phyloP scores from a whole-genome alignment of 2,888 invertebrate genomes.

The Lordiphosa fenestrarum region DNA sequence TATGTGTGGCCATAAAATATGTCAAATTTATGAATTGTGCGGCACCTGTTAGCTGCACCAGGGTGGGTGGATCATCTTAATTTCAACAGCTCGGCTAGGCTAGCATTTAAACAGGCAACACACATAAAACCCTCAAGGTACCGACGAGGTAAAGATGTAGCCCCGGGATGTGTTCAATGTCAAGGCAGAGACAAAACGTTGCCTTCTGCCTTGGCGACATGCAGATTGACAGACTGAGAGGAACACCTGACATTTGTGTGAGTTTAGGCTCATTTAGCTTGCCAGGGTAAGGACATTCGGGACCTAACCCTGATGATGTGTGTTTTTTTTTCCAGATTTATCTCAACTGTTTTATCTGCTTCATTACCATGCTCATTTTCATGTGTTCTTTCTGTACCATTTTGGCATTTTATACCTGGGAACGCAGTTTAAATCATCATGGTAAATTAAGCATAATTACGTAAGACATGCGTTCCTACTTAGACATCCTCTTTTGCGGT shows the following conservation, averaged over 20 bases:
- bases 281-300: slow-evolving; percentile 38
- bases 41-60: slow-evolving; percentile 4
- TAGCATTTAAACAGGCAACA: slow-evolving; percentile 60
- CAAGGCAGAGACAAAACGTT: slow-evolving; percentile 50
- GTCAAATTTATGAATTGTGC: slow-evolving; percentile 45
- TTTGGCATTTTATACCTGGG: slow-evolving; percentile 50
- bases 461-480: slow-evolving; percentile 68
- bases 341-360: slow-evolving; percentile 34
- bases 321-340: slow-evolving; percentile 44
- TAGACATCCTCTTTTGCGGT: slow-evolving; percentile 20
- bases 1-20: slow-evolving; percentile 42
- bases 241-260: slow-evolving; percentile 54
- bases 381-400: slow-evolving; percentile 36
- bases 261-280: slow-evolving; percentile 59
- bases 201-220: slow-evolving; percentile 33
- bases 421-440: slow-evolving; percentile 61
- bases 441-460: slow-evolving; percentile 69
- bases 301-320: slow-evolving; percentile 34
- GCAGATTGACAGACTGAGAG: slow-evolving; percentile 10
- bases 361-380: too few relatives aligned
- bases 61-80: slow-evolving; percentile 34
- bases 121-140: slow-evolving; percentile 41
- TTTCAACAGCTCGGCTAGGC: slow-evolving; percentile 48
- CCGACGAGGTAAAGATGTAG: slow-evolving; percentile 6
- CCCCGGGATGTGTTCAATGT: slow-evolving; percentile 60